Evolutionary conservation across 2,113 vertebrate species (phyloP).

Genomic region (Lamprologus ornatipinnis): DNA sequence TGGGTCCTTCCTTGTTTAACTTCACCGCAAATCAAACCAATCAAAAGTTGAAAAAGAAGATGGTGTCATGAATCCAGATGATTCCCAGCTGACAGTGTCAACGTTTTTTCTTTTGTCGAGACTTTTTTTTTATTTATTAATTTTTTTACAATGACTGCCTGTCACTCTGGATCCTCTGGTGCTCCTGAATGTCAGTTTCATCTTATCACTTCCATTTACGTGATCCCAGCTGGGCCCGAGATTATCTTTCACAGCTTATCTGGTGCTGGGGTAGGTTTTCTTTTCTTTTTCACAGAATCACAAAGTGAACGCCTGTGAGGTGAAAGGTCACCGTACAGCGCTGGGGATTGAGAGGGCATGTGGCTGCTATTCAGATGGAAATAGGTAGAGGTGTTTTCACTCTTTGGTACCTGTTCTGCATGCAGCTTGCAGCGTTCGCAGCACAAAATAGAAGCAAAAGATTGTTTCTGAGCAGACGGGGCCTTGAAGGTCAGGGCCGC

Average conservation of each 20-base stretch:
- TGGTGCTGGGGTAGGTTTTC: neutral
- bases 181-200: constrained; percentile 1
- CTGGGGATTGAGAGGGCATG: neutral
- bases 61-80: neutral
- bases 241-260: neutral
- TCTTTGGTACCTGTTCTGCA: constrained; percentile 15
- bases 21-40: neutral
- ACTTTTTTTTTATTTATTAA: neutral
- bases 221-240: neutral
- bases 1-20: neutral
- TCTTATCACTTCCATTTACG: neutral
- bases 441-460: neutral
- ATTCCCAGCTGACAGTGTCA: neutral
- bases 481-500: constrained; percentile 22
- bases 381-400: neutral
- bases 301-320: neutral
- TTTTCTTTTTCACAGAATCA: neutral
- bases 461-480: constrained; percentile 21
- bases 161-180: neutral
- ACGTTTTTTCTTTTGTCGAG: neutral
- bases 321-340: neutral
- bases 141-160: neutral
- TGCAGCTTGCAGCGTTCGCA: neutral
- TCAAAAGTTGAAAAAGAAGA: neutral
- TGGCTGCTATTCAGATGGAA: constrained; percentile 5